Evolutionary conservation across 2,888 invertebrate species (phyloP).

Genomic region (Lasioglossum oenotherae): DNA sequence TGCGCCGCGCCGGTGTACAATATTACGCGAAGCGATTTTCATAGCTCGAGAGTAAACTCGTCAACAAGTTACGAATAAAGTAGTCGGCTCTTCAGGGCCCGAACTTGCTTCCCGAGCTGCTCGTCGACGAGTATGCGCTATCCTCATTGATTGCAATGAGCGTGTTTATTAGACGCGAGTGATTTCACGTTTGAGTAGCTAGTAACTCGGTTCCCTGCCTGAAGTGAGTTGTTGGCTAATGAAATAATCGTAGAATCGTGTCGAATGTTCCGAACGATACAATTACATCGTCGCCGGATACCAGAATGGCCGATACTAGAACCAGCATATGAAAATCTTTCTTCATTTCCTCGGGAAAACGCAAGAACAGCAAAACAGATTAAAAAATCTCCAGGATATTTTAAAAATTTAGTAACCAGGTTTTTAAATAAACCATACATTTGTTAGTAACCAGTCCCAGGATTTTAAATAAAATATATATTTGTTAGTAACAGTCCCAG

Average conservation of each 20-base stretch:
- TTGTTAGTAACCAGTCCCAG: no score
- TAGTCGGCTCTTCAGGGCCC: neutral
- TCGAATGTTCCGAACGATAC: neutral
- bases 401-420: neutral
- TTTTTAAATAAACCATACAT: no score
- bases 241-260: neutral
- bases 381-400: neutral
- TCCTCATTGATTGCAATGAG: neutral
- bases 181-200: neutral
- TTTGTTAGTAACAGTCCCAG: no score
- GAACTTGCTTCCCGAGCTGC: neutral
- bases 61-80: conserved; percentile 2
- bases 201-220: neutral
- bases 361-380: neutral
- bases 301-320: neutral
- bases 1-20: neutral
- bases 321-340: neutral
- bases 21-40: neutral
- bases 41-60: conserved; percentile 4
- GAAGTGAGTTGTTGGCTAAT: neutral
- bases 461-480: no score
- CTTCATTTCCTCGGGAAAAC: neutral
- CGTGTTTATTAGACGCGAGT: neutral
- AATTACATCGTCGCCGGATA: neutral
- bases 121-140: neutral